Base-by-base conservation (phyloP, 2,888 invertebrate genomes). In the Acrocera orbiculus region DNA sequence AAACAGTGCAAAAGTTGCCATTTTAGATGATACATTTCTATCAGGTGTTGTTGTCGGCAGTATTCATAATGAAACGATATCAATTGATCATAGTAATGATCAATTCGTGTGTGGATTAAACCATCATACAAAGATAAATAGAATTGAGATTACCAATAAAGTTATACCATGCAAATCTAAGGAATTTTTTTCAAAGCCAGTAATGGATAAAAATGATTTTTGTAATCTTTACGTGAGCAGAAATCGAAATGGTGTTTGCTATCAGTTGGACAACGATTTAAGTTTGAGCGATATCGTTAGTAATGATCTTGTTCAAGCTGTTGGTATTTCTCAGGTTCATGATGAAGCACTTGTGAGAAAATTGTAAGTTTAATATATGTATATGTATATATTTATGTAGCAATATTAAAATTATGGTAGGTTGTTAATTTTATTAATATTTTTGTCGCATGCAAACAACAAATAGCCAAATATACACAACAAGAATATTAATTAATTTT, bases 241-340 rank as follows among this genome's bases (percentile, higher is more conserved):
- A 26, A 58, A 56, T 42, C 51, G 58, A 10, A 56, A 46, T 37
- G 49, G 53, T 4, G 44, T 58, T 20, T 59, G 60, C 53, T 34
- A 34, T n/a, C 17, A 34, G 17, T 19, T 23, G n/a, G 40, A 37
- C 29, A 38, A 30, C 26, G 26, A 42, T 44, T 49, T 53, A 32
- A 54, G 52, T 42, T 41, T 59, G 40, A 58, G 56, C 44, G 59
- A 59, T 50, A 56, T 59, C 42, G 57, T 58, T 41, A n/a, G n/a
- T n/a, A n/a, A n/a, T n/a, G n/a, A n/a, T n/a, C n/a, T n/a, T n/a
- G n/a, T n/a, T n/a, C n/a, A n/a, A n/a, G n/a, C n/a, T n/a, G n/a
- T n/a, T n/a, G n/a, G n/a, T n/a, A n/a, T n/a, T n/a, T n/a, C n/a
- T n/a, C n/a, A n/a, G n/a, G n/a, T n/a, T n/a, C n/a, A n/a, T n/a